Evolutionary conservation across 2,113 vertebrate genomes (phyloP), one percentile per base, ranked within the genome.

Genomic region (Myanophis thanlyinensis): DNA sequence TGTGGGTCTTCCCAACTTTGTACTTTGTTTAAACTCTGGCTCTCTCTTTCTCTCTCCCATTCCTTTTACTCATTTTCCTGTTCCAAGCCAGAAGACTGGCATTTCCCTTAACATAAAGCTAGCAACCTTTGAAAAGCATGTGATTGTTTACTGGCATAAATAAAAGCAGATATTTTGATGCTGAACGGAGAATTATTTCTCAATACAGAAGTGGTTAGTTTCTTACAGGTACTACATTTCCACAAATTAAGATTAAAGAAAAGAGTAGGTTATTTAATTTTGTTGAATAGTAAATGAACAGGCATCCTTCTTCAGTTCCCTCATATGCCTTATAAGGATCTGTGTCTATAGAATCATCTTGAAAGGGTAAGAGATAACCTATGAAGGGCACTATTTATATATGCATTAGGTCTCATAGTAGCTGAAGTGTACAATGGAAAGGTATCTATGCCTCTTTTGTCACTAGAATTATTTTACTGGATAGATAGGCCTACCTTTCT

Each of bases 1-100:
- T 97, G 95, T 95, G 95, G 96, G 95, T 96, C 95, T 97, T 96
- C 97, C 96, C 95, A 97, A 96, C 93, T 94, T 96, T 93, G 95
- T 95, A 94, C 96, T 97, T 96, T 98, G 97, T 97, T 98, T 97
- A 97, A 96, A 97, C 96, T 97, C 96, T 92, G 53, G 95, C 62
- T 95, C 89, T 94, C 84, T 92, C 93, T 95, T 94, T 90, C 95
- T 89, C 93, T 89, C 94, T 95, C 96, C 89, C 94, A 96, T 95
- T 96, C 94, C 93, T 96, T 95, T 93, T 95, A 94, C 93, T 96
- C 94, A 94, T 89, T 95, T 95, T 95, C 92, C 93, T 92, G 5
- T 59, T 93, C 3, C 85, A 13, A 23, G 12, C 88, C 92, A 90
- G 49, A 52, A 48, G 89, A 59, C 40, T 46, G 35, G 15, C 59